Percentiles rank a stretch among this genome's conserved stretches.
phyloP scores from a whole-genome alignment of 2,113 vertebrate genomes.

The Platysteira castanea region DNA sequence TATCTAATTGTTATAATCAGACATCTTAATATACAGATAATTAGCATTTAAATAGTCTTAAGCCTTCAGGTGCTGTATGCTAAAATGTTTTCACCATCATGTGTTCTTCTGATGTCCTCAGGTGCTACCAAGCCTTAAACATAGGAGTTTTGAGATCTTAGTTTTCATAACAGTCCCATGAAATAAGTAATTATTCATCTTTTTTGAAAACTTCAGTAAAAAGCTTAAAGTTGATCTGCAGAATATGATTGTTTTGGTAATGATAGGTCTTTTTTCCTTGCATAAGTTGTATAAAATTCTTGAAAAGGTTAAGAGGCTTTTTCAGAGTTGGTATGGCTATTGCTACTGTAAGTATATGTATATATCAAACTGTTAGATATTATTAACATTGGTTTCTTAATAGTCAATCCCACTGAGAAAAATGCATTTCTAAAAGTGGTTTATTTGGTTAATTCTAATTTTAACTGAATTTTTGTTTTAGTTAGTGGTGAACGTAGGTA shows the following conservation, averaged over 20 bases:
- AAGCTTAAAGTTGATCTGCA: neutral
- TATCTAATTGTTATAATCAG: neutral
- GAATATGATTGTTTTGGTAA: neutral
- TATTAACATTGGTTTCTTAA: neutral
- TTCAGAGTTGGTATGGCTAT: accelerated
- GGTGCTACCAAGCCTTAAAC: neutral
- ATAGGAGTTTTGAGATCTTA: neutral
- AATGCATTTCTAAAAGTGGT: neutral
- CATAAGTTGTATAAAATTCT: neutral
- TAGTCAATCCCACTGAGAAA: neutral
- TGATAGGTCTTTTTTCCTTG: neutral
- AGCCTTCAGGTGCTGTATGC: neutral
- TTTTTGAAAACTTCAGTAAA: neutral
- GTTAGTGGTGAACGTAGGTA: neutral
- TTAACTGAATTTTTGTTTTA: neutral
- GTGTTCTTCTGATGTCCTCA: neutral
- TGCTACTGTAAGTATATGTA: neutral
- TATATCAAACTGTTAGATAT: neutral
- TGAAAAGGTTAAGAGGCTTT: neutral
- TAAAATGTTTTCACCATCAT: neutral
- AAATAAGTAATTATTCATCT: neutral
- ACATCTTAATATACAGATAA: neutral
- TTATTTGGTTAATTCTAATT: neutral
- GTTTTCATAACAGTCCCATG: neutral
- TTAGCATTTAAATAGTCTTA: neutral